Evolutionary conservation across 1,140 invertebrate genomes (phyloP), one percentile per base, ranked within the genome.

Genomic region (Dolichoris vasculosae): DNA sequence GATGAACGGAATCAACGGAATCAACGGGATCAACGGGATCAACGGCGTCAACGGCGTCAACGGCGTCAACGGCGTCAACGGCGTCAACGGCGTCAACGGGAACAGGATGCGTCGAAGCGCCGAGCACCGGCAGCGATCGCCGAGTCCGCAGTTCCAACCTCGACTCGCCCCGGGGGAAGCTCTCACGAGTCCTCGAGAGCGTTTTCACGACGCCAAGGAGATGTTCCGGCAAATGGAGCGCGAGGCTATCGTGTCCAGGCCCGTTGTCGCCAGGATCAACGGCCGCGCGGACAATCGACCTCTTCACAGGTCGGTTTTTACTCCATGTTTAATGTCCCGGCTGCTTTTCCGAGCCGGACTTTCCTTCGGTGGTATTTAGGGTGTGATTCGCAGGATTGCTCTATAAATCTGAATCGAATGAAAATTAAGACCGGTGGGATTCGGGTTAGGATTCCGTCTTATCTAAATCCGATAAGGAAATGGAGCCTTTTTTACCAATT

Each of bases 141-240:
- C 94, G 8, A 94, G 93, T 87, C 93, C 94, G 8, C 92, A 92
- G 59, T 93, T 94, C 88, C 93, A 94, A 59, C 89, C 92, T 0
- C 92, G 93, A 78, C 51, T 91, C 26, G 91, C 89, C 87, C 90
- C 92, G 40, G 89, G 84, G 23, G 90, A 91, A 63, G 88, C 90
- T 1, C 32, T 30, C 71, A 91, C 91, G 35, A 92, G 90, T 55
- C 96, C 96, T 0, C 94, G 96, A 83, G 96, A 97, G 86, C 94
- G 97, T 63, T 97, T 97, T 90, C 96, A 97, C 88, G 96, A 97
- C 88, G 96, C 96, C 64, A 97, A 97, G 91, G 96, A 97, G 89
- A 97, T 97, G 91, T 97, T 97, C 89, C 94, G 96, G 90, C 95
- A 95, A 38, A 94, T 97, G 92, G 96, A 97, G 91, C 94, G 95